Base-by-base conservation (phyloP, 2,113 vertebrate genomes). In the Percopsis transmontana region DNA sequence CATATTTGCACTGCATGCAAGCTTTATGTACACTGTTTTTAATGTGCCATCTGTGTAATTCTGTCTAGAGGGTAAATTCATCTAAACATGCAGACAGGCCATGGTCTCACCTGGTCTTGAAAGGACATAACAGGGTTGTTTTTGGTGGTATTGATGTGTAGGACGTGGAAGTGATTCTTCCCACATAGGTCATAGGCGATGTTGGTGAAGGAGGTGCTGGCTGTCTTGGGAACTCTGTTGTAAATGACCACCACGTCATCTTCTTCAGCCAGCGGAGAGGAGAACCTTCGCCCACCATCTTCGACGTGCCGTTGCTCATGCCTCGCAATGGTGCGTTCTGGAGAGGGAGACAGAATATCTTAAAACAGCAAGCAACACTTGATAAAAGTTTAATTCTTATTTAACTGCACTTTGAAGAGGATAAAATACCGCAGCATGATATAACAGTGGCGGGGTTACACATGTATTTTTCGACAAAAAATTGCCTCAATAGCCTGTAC, bases 211-310 rank as follows among this genome's bases (percentile, higher is more conserved):
- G 95, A 96, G 0, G 95, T 96, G 90, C 94, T 97, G 76, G 93
- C 96, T 50, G 96, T 97, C 90, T 97, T 97, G 68, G 95, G 95
- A 62, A 97, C 96, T 77, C 96, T 85, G 84, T 96, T 97, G 85
- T 98, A 98, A 90, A 98, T 97, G 83, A 98, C 94, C 77, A 98
- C 92, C 76, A 88, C 84, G 73, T 97, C 94, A 0, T 97, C 93
- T 2, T 88, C 93, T 21, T 94, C 94, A 57, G 91, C 87, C 61
- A 84, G 66, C 0, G 77, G 1, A 0, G 53, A 16, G 8, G 1
- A 15, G 10, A 19, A n/a, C 48, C 20, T 15, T 23, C 91, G 85
- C 24, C 87, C 85, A 0, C 86, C 84, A 48, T 94, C 94, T 69
- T 93, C 87, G 0, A 89, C 93, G 82, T 94, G 95, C n/a, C 93